Conservation (phyloP, 1,140 invertebrate species). For the Sinella curviseta region DNA sequence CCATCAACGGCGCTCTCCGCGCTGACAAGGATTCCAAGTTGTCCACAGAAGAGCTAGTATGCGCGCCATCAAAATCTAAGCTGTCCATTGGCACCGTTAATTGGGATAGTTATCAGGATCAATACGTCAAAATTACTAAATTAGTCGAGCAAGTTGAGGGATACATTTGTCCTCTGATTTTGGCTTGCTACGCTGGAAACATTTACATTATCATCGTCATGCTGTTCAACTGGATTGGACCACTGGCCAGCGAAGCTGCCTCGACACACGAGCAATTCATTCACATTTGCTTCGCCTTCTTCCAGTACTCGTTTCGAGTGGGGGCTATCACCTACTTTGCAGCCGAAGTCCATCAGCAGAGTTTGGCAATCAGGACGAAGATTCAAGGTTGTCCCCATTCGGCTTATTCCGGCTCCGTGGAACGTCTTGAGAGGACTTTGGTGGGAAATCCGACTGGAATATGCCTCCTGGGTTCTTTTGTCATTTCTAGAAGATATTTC, state of each 20-base stretch:
- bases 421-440: neutral
- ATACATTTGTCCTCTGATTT: neutral
- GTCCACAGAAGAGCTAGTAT: too few species aligned
- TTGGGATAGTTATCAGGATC: neutral
- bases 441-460: neutral
- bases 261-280: neutral
- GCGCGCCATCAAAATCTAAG: too few species aligned
- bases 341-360: neutral
- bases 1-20: neutral
- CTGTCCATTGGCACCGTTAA: neutral
- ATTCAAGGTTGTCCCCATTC: neutral
- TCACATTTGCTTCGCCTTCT: neutral
- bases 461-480: neutral
- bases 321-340: neutral
- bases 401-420: neutral
- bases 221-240: neutral
- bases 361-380: neutral
- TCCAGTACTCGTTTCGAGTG: neutral
- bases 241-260: neutral
- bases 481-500: neutral
- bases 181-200: neutral
- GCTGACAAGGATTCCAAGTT: too few species aligned
- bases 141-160: neutral
- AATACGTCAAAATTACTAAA: neutral
- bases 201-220: neutral